Evolutionary conservation across 2,797 vertebrate species (phyloP), one percentile per base, ranked within the genome.

Genomic region (Muraenolepis orangiensis): DNA sequence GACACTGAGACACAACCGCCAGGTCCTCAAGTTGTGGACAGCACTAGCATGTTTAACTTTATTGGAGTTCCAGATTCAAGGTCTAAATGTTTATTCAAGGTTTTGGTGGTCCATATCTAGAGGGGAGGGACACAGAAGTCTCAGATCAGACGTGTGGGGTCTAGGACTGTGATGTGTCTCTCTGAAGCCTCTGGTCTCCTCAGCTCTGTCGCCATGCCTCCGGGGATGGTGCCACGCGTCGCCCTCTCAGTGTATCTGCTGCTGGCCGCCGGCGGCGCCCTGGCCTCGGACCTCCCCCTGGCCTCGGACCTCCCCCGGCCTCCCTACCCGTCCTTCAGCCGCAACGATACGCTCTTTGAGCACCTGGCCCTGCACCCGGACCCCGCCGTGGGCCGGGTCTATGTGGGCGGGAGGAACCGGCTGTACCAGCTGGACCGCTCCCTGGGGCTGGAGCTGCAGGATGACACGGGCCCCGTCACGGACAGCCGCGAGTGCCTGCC

Each of bases 401-500:
- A 98, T n/a, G 72, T 99, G 2, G 98, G 98, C 0, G 98, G 96
- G 70, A 94, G 93, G 74, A 95, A 99, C 91, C 95, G 89, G 87
- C 92, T 99, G 40, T 99, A 96, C 87, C 97, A 98, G 90, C 89
- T 99, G 85, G 94, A 95, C 69, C 89, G 87, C 0, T 91, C 91
- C 69, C 93, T 99, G 71, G 84, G 85, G 64, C 80, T 90, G 72
- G 92, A 96, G 75, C 90, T 91, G 0, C 72, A 91, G 12, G 93
- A 93, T 70, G 76, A 89, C 70, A 98, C 96, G 0, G 98, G 98
- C 0, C 98, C 98, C 0, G 93, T 96, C 78, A 92, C 90, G 20
- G 98, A 99, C 85, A 98, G 96, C 85, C 94, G 95, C 64, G 98
- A 99, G 34, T 99, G 98, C 79, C 92, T 99, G 18, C 98, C 98